Evolutionary conservation across 2,888 invertebrate species (phyloP).

Genomic region (Drosophila nigricruria): DNA sequence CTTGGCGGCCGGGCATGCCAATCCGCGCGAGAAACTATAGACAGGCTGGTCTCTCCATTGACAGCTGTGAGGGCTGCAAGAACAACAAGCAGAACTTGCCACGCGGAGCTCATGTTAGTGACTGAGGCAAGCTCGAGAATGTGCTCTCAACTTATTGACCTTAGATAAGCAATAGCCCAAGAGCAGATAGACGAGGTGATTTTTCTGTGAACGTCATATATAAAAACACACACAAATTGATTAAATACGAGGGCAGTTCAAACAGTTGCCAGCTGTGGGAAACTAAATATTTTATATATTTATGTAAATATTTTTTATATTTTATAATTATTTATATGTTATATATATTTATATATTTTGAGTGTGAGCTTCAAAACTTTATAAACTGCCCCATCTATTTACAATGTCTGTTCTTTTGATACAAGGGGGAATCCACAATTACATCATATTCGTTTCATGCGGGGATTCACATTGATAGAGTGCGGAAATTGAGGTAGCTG

Average conservation of each 20-base stretch:
- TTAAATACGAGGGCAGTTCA: slow-evolving; percentile 19
- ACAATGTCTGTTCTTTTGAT: too few relatives aligned
- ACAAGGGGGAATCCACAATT: slow-evolving; percentile 9
- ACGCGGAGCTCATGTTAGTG: slow-evolving; percentile 46
- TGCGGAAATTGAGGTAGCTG: neutral
- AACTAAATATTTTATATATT: neutral
- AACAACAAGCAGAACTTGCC: slow-evolving; percentile 13
- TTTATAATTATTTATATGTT: neutral
- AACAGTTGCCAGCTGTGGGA: neutral
- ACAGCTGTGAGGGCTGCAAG: slow-evolving; percentile 22
- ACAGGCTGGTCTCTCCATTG: slow-evolving; percentile 44
- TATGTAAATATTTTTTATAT: neutral
- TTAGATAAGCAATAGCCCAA: slow-evolving; percentile 46
- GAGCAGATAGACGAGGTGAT: slow-evolving; percentile 28
- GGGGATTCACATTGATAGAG: slow-evolving; percentile 23
- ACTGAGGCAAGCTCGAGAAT: slow-evolving; percentile 41
- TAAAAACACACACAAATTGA: slow-evolving; percentile 4
- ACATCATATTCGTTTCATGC: slow-evolving; percentile 9
- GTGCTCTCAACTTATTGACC: slow-evolving; percentile 48
- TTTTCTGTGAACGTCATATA: slow-evolving; percentile 36
- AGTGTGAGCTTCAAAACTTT: neutral
- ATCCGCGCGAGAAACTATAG: slow-evolving; percentile 87
- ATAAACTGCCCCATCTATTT: neutral
- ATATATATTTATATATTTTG: neutral
- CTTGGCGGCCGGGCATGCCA: slow-evolving; percentile 89